Conservation (phyloP, 2,113 vertebrate genomes). For the Aptenodytes patagonicus region DNA sequence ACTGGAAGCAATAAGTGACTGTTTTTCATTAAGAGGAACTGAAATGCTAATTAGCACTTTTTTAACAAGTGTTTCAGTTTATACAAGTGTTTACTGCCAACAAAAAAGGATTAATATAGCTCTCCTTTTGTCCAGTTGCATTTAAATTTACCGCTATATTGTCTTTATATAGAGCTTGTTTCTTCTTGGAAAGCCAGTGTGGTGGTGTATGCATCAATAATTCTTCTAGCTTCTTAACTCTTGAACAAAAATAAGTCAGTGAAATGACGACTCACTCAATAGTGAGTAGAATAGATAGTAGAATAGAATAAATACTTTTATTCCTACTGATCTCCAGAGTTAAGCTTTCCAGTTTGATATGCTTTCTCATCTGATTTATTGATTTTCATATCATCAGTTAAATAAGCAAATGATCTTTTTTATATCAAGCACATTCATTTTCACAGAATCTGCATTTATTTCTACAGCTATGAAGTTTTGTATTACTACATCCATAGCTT, state of each 20-base stretch:
- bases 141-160: background rate
- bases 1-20: background rate
- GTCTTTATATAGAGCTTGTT: background rate
- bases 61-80: background rate
- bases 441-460: background rate
- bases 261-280: background rate
- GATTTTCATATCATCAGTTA: background rate
- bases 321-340: background rate
- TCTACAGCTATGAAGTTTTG: background rate
- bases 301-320: background rate
- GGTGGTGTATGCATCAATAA: background rate
- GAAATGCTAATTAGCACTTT: background rate
- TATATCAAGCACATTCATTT: background rate
- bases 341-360: background rate
- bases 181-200: constrained; percentile 1
- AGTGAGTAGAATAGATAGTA: background rate
- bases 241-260: background rate
- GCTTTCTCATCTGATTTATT: background rate
- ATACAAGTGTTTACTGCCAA: background rate
- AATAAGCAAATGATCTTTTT: background rate
- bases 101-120: background rate
- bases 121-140: background rate
- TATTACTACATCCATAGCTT: background rate
- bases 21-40: background rate
- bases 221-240: background rate